Evolutionary conservation across 1,140 invertebrate genomes (phyloP), one percentile per base, ranked within the genome.

Genomic region (Drosophila carrolli): DNA sequence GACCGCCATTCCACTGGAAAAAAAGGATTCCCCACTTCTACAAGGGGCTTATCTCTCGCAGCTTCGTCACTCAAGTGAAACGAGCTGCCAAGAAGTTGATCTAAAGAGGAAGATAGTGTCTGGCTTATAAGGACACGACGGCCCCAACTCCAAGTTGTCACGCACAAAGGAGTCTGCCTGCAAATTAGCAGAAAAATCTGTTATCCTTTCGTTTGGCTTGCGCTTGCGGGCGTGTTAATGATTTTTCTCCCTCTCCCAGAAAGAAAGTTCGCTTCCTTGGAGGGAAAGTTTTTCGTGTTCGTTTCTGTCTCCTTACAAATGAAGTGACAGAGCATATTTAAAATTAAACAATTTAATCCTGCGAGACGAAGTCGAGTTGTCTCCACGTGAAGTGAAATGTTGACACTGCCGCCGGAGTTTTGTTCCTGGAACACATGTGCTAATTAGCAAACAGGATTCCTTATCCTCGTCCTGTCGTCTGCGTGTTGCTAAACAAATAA

Each of bases 121-220:
- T 71, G 75, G 65, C 63, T 67, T 67, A 41, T 48, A 61, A 38
- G 57, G 63, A 61, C 65, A 44, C 48, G 71, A 60, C 73, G 46
- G 58, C 47, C 63, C 61, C 62, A 8, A 37, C 65, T 51, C 23
- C 35, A 38, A 14, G 62, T 75, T 81, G 85, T 91, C 90, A 91
- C 82, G 90, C 90, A 91, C 90, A 90, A 91, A 91, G 86, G 85
- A 85, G 78, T 91, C 75, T 82, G 84, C 75, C 79, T 80, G 65
- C 89, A 91, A 91, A 91, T 91, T 91, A 91, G 89, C 89, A 91
- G 90, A 91, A 91, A 88, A 91, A 91, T 91, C 90, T 91, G 90
- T 91, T 91, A 91, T 91, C 90, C 90, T 91, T 91, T 90, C 84
- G 84, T 89, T 89, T 82, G 83, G 86, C 86, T 90, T 80, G 71